phyloP scores from a whole-genome alignment of 2,113 vertebrate genomes.

The Melanerpes aurifrons region DNA sequence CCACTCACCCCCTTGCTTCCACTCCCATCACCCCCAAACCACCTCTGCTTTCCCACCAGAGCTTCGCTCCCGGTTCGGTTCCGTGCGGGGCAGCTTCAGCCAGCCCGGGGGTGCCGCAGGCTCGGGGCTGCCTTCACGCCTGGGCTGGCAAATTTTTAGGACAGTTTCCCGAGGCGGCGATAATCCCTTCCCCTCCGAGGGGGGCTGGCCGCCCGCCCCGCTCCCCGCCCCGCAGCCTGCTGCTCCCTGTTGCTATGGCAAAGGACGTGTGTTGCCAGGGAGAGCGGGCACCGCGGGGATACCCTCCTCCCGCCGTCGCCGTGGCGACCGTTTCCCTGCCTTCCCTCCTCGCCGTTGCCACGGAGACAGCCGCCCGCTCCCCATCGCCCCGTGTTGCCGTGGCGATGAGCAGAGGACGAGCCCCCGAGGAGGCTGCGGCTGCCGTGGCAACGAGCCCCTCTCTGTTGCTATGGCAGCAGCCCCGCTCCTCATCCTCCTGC shows the following conservation, averaged over 20 bases:
- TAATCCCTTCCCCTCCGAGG: conserved; percentile 51
- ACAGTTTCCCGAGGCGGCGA: not conserved
- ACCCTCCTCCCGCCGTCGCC: conserved; percentile 57
- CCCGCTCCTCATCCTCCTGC: conserved; percentile 24
- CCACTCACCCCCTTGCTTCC: too few species aligned
- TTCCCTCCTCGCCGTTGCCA: conserved; percentile 26
- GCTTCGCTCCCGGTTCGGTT: not conserved
- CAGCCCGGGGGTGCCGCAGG: accelerated
- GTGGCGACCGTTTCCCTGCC: conserved; percentile 56
- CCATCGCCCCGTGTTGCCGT: conserved; percentile 31
- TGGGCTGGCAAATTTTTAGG: conserved; percentile 52
- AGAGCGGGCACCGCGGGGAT: conserved; percentile 69
- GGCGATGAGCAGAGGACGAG: conserved; percentile 12
- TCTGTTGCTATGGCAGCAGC: conserved; percentile 46
- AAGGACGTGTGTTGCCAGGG: conserved; percentile 77
- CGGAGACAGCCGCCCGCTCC: conserved; percentile 64
- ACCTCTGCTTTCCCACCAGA: not conserved
- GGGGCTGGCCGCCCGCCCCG: conserved; percentile 45
- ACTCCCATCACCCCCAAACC: not conserved
- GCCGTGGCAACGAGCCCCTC: not conserved
- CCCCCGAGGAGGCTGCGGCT: not conserved
- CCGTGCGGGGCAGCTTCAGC: accelerated
- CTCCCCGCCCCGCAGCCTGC: conserved; percentile 45
- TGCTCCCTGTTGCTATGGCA: conserved; percentile 75
- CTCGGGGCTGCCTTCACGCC: not conserved